Evolutionary conservation across 2,888 invertebrate species (phyloP), one percentile per base, ranked within the genome.

Genomic region (Brachycybe producta): DNA sequence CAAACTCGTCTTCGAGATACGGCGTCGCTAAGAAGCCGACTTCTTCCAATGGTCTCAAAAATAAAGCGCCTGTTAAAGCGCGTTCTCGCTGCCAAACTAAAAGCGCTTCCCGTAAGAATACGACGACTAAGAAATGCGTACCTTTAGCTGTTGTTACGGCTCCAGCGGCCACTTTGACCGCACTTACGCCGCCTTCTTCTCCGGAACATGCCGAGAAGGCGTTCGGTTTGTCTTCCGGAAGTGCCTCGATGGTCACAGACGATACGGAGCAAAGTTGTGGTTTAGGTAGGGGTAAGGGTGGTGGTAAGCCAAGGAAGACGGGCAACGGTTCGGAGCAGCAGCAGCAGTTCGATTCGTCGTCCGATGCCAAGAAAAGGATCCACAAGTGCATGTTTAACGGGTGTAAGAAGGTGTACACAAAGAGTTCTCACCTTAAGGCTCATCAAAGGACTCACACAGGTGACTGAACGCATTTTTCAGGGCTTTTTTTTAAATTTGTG

Each of bases 391-490:
- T 13, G 41, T 41, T 41, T 21, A 5, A 5, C 17, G 41, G 27
- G 5, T 41, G 41, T 21, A 41, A 41, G 17, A 41, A 41, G n/a
- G 41, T 41, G 8, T 41, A 41, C 41, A 41, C 41, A n/a, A 41
- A 41, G 27, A 41, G 41, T 21, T 41, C 41, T 5, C 41, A 41
- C 23, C 19, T 41, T 5, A 41, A 41, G 17, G 41, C 41, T 21
- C 41, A 41, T 24, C n/a, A 41, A 27, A 41, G 41, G 17, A 41
- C 41, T n/a, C 41, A 41, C 41, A 41, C 41, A 26, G 41, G 41
- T 41, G n/a, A 21, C 7, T n/a, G n/a, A n/a, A n/a, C n/a, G n/a
- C n/a, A n/a, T n/a, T n/a, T n/a, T n/a, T n/a, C n/a, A n/a, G n/a
- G n/a, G n/a, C n/a, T n/a, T n/a, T n/a, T n/a, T n/a, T n/a, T n/a